A percentile compares a stretch with the other conserved stretches of the same genome.
Conservation (phyloP, 2,113 vertebrate species). For the Callospermophilus lateralis region DNA sequence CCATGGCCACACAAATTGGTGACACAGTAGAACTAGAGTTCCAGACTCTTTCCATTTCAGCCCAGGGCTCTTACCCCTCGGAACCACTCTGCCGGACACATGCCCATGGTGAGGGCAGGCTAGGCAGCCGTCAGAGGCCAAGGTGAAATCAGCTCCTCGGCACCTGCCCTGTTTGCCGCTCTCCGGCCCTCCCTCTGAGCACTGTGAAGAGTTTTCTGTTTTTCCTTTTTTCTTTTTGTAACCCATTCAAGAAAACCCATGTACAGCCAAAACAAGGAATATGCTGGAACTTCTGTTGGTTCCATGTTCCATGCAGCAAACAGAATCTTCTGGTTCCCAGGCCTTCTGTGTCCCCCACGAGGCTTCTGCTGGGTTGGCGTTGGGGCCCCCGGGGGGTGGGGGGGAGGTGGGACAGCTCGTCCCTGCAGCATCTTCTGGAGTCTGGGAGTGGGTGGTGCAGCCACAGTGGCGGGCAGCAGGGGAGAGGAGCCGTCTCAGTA, state of each 20-base stretch:
- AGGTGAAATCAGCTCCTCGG: background rate
- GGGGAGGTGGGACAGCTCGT: slow-evolving; percentile 39
- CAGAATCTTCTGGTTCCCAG: slow-evolving; percentile 71
- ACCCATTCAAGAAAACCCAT: slow-evolving; percentile 69
- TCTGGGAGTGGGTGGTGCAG: slow-evolving; percentile 57
- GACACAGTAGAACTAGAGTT: background rate
- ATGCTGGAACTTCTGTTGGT: slow-evolving; percentile 78
- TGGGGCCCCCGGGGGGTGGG: background rate
- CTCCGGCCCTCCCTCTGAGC: background rate
- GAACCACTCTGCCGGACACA: background rate
- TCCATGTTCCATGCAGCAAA: slow-evolving; percentile 71
- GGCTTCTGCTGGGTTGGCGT: slow-evolving; percentile 66
- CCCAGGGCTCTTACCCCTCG: fast-evolving
- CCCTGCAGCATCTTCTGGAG: slow-evolving; percentile 64
- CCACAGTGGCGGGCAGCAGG: background rate
- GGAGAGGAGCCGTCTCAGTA: background rate
- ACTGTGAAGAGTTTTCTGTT: background rate
- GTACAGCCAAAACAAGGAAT: slow-evolving; percentile 70
- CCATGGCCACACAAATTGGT: background rate
- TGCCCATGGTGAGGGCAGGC: background rate
- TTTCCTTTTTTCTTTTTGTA: slow-evolving; percentile 52
- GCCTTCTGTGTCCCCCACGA: slow-evolving; percentile 47
- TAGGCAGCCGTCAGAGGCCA: background rate
- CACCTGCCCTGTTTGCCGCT: background rate
- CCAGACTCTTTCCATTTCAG: background rate